Evolutionary conservation across 2,888 invertebrate species (phyloP).

Genomic region (Agrochola litura): DNA sequence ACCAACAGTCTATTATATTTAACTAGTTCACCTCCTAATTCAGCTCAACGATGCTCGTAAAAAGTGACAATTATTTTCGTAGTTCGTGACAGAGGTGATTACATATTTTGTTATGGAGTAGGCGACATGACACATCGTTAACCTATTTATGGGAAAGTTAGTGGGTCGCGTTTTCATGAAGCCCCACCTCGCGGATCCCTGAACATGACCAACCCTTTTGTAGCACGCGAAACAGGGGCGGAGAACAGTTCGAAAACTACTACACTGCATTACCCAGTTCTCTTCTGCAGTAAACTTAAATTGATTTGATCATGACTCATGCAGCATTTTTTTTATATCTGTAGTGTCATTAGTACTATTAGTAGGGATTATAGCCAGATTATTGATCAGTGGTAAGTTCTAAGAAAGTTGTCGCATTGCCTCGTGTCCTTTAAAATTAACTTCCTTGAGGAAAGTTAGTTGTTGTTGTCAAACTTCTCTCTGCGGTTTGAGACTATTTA

Average conservation of each 20-base stretch:
- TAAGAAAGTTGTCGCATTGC: not conserved
- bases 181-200: constrained; percentile 74
- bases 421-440: not conserved
- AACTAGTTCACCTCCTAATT: constrained; percentile 59
- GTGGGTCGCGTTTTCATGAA: constrained; percentile 67
- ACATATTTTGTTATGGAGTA: constrained; percentile 71
- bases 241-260: constrained; percentile 36
- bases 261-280: constrained; percentile 21
- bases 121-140: constrained; percentile 75
- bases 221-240: constrained; percentile 75
- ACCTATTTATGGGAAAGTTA: constrained; percentile 77
- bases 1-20: constrained; percentile 46
- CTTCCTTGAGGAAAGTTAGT: constrained; percentile 19
- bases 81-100: constrained; percentile 76
- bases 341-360: too few species aligned
- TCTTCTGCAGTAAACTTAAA: constrained; percentile 20
- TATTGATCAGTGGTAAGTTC: not conserved
- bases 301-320: constrained; percentile 5
- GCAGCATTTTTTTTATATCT: not conserved
- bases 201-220: constrained; percentile 80
- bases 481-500: constrained; percentile 23
- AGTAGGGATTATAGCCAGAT: too few species aligned
- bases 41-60: constrained; percentile 57
- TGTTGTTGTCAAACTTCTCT: constrained; percentile 23
- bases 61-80: constrained; percentile 67